phyloP scores from a whole-genome alignment of 2,113 vertebrate genomes.

The Paramormyrops kingsleyae region DNA sequence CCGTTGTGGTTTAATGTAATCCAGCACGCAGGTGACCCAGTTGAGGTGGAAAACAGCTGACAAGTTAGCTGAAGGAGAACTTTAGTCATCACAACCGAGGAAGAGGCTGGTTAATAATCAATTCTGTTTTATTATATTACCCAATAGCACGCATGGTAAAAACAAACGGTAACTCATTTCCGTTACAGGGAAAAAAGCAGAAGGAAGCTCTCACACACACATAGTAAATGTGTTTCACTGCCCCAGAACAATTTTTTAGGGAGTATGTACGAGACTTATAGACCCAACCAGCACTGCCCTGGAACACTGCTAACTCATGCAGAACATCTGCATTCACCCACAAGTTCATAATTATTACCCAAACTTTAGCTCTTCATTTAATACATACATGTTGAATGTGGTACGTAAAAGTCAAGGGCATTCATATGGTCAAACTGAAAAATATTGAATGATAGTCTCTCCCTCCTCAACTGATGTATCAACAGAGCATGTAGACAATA shows the following conservation, averaged over 20 bases:
- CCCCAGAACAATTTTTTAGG: neutral
- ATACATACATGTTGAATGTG: neutral
- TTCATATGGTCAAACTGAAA: neutral
- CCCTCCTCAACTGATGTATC: neutral
- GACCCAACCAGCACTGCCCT: neutral
- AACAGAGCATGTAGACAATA: neutral
- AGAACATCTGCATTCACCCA: neutral
- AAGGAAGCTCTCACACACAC: neutral
- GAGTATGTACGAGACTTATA: neutral
- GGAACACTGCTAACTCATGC: neutral
- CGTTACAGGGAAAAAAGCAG: neutral
- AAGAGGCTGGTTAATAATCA: constrained; percentile 17
- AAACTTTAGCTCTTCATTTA: neutral
- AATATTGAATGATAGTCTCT: neutral
- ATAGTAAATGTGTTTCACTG: neutral
- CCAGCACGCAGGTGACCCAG: neutral
- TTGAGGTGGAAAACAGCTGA: neutral
- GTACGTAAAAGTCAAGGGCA: neutral
- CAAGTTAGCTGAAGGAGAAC: neutral
- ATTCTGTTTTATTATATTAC: neutral
- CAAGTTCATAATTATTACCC: neutral
- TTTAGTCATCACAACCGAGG: constrained; percentile 9
- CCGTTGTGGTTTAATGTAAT: neutral
- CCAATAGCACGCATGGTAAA: neutral
- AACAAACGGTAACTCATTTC: neutral